Evolutionary conservation across 2,113 vertebrate genomes (phyloP).

Genomic region (Rhineura floridana): DNA sequence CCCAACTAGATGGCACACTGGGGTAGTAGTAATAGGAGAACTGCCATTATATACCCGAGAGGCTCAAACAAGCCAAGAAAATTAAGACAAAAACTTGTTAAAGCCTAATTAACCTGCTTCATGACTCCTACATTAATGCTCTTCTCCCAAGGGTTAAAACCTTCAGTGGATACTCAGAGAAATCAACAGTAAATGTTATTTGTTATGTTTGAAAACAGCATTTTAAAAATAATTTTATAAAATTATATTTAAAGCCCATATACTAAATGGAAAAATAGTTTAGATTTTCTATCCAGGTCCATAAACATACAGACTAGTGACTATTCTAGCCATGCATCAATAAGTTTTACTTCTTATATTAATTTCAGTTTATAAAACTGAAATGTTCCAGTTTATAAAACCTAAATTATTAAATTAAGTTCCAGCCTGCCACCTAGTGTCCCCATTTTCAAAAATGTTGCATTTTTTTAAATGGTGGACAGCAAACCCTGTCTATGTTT

Average conservation of each 20-base stretch:
- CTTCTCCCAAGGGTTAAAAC: background rate
- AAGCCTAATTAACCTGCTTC: background rate
- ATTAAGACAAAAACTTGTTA: background rate
- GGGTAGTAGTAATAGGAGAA: background rate
- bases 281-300: conserved; percentile 21
- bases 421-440: conserved; percentile 75
- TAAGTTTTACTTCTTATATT: conserved; percentile 32
- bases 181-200: background rate
- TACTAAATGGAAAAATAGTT: background rate
- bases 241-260: conserved; percentile 38
- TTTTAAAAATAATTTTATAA: conserved; percentile 44
- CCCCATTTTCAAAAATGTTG: conserved; percentile 22
- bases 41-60: background rate
- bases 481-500: background rate
- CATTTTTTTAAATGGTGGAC: rapidly evolving
- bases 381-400: conserved; percentile 30
- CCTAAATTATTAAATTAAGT: conserved; percentile 41
- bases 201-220: conserved; percentile 36
- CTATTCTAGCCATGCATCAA: conserved; percentile 17
- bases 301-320: conserved; percentile 32
- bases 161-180: background rate
- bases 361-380: too few species aligned
- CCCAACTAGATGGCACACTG: background rate
- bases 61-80: background rate
- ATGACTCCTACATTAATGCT: background rate